Percentiles rank a stretch among this genome's conserved stretches.
Conservation (phyloP, 2,113 vertebrate species). For the Petrocephalus microphthalmus region DNA sequence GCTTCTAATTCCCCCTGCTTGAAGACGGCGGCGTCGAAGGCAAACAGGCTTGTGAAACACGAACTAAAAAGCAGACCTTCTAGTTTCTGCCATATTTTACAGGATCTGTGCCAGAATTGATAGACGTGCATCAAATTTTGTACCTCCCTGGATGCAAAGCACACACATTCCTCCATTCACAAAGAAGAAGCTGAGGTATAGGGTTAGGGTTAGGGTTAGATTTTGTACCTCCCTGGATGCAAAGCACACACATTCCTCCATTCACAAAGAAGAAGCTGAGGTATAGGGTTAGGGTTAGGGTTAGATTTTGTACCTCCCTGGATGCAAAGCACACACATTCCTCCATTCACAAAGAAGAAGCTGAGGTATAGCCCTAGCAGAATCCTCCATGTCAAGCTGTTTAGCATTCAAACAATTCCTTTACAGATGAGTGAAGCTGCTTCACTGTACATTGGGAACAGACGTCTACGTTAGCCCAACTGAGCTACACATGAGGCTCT, state of each 20-base stretch:
- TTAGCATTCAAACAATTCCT: not conserved
- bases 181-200: too few relatives aligned
- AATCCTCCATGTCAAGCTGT: not conserved
- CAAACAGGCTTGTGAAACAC: not conserved
- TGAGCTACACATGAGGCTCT: not conserved
- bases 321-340: not conserved
- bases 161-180: not conserved
- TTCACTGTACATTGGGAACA: not conserved
- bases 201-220: too few relatives aligned
- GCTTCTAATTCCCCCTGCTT: not conserved
- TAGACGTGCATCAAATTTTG: not conserved
- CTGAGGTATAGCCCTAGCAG: not conserved
- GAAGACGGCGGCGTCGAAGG: not conserved
- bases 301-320: too few relatives aligned
- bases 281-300: too few relatives aligned
- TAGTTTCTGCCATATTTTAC: not conserved
- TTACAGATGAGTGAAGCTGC: not conserved
- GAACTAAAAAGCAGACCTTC: not conserved
- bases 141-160: not conserved
- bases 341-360: not conserved
- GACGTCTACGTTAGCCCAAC: not conserved
- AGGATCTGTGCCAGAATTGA: not conserved
- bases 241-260: not conserved
- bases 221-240: not conserved
- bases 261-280: too few relatives aligned